phyloP scores from a whole-genome alignment of 2,797 vertebrate species.

The Myotis myotis region DNA sequence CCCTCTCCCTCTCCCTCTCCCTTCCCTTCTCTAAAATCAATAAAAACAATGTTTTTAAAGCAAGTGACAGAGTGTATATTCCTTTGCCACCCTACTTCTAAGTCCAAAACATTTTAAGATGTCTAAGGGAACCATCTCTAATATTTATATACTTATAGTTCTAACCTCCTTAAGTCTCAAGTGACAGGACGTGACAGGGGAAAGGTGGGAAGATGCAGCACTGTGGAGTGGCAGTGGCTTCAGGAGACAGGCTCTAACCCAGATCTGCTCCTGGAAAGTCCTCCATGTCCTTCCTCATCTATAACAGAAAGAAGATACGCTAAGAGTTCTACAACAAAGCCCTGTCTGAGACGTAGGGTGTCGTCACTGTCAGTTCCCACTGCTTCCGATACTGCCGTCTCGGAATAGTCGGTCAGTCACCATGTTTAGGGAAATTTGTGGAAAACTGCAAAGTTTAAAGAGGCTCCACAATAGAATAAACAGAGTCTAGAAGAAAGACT shows the following conservation, averaged over 20 bases:
- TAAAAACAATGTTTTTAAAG: neutral
- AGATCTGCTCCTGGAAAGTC: neutral
- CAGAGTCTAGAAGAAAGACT: neutral
- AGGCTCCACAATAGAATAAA: neutral
- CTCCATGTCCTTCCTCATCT: neutral
- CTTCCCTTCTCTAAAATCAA: too few species aligned
- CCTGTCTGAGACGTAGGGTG: neutral
- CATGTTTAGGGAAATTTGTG: neutral
- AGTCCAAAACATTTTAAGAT: neutral
- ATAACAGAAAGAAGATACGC: neutral
- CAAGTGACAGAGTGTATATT: neutral
- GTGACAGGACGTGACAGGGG: neutral
- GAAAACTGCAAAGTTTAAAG: neutral
- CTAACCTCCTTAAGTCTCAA: neutral
- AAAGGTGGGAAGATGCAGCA: neutral
- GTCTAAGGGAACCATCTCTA: neutral
- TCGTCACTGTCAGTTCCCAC: neutral
- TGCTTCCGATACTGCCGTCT: neutral
- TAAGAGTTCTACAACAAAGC: neutral
- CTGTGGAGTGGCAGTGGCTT: neutral
- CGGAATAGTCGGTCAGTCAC: neutral
- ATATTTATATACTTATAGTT: neutral
- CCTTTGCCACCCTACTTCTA: neutral
- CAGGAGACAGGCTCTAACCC: neutral
- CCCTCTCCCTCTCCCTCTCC: too few species aligned